Percentiles rank a stretch among this genome's conserved stretches.
These are phyloP conservation scores for Hesperia comma DNA, from an alignment of 2,888 invertebrate genomes.

Conservation along the genomic window DNA sequence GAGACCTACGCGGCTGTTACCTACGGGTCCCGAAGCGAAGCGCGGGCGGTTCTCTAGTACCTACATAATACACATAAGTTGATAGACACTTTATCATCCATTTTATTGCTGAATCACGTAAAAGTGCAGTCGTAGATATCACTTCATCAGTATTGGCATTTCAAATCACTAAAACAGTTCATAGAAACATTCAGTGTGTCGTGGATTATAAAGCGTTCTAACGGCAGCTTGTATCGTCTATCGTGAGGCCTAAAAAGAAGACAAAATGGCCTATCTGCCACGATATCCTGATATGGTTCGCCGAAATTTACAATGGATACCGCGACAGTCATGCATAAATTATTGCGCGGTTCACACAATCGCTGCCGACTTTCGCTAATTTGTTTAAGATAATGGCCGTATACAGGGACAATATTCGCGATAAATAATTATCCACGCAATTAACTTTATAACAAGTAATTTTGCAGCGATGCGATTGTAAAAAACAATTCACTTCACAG, in stretches of 20 bases:
- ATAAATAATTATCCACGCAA: slow-evolving; percentile 5
- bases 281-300: slow-evolving; percentile 15
- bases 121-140: too few relatives aligned
- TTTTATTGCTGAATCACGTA: too few relatives aligned
- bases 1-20: too few relatives aligned
- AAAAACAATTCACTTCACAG: too few relatives aligned
- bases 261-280: slow-evolving; percentile 20
- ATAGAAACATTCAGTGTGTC: background rate
- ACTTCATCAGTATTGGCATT: too few relatives aligned
- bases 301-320: slow-evolving; percentile 29
- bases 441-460: slow-evolving; percentile 1
- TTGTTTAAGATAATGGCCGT: slow-evolving; percentile 20
- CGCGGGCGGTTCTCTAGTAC: too few relatives aligned
- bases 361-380: slow-evolving; percentile 22
- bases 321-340: slow-evolving; percentile 28
- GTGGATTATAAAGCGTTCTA: background rate
- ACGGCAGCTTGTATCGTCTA: slow-evolving; percentile 1
- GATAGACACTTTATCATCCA: too few relatives aligned
- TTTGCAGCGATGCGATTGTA: background rate
- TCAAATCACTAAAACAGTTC: too few relatives aligned
- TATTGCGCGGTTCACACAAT: slow-evolving; percentile 20
- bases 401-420: slow-evolving; percentile 6
- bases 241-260: slow-evolving; percentile 17
- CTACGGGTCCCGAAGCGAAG: too few relatives aligned
- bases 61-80: too few relatives aligned